Conservation (phyloP, 2,888 invertebrate genomes). For the Epistrophella euchroma region DNA sequence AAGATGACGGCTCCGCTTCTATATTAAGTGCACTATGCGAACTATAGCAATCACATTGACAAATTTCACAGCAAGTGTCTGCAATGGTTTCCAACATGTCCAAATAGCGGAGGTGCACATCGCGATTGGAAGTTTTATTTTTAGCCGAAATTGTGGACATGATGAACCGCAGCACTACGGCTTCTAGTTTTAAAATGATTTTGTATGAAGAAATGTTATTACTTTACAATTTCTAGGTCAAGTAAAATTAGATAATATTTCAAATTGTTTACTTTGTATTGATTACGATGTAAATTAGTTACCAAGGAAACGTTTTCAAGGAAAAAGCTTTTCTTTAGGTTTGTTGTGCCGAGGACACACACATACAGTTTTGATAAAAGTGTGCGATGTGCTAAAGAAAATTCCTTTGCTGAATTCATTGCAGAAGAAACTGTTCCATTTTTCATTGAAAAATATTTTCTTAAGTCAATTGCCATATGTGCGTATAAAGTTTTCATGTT, state of each 20-base stretch:
- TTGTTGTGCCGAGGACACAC: constrained; percentile 17
- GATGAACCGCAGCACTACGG: background rate
- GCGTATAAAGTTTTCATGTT: background rate
- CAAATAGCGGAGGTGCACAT: constrained; percentile 79
- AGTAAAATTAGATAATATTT: constrained; percentile 60
- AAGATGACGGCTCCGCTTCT: constrained; percentile 46
- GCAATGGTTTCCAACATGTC: constrained; percentile 78
- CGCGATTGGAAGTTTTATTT: constrained; percentile 55
- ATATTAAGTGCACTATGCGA: constrained; percentile 79
- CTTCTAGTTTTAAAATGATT: background rate
- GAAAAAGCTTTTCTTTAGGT: constrained; percentile 13
- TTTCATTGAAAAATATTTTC: no score
- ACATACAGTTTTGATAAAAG: background rate
- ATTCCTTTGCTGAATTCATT: background rate
- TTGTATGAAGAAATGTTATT: constrained; percentile 4
- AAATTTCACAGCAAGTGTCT: constrained; percentile 82
- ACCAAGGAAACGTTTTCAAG: constrained; percentile 27
- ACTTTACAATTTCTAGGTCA: constrained; percentile 57
- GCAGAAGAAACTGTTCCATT: background rate
- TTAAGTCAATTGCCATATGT: no score
- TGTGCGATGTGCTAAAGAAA: background rate
- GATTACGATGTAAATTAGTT: constrained; percentile 48
- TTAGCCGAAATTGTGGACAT: constrained; percentile 39
- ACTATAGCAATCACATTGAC: constrained; percentile 82
- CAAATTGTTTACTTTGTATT: constrained; percentile 65